A percentile compares a stretch with the other conserved stretches of the same genome.
These are phyloP conservation scores for Drosophila mayri DNA, from an alignment of 1,140 invertebrate species.

Conservation along the genomic window DNA sequence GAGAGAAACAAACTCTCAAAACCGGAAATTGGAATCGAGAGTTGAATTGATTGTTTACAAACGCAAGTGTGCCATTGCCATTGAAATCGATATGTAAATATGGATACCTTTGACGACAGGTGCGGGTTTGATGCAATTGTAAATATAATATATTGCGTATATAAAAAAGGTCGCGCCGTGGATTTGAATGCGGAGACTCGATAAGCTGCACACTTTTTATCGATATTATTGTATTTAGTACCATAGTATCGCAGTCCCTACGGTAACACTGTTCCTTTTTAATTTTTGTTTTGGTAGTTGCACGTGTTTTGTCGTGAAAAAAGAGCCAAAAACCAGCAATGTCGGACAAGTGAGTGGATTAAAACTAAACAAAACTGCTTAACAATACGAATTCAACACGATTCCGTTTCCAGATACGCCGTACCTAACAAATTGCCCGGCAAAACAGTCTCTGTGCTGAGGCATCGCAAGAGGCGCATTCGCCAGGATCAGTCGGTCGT, in stretches of 20 bases:
- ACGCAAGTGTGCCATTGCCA: background rate
- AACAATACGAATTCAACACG: background rate
- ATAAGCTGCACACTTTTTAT: no score
- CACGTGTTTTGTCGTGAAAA: slow-evolving; percentile 61
- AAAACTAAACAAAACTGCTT: background rate
- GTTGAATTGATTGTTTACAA: slow-evolving; percentile 18
- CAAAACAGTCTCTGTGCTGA: slow-evolving; percentile 81
- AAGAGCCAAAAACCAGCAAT: slow-evolving; percentile 47
- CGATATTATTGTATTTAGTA: no score
- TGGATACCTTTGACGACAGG: background rate
- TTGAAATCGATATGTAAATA: background rate
- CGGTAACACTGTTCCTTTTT: slow-evolving; percentile 15
- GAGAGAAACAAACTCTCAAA: slow-evolving; percentile 20
- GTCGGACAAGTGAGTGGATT: slow-evolving; percentile 72
- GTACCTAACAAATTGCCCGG: slow-evolving; percentile 84
- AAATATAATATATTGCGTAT: no score
- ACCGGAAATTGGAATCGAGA: slow-evolving; percentile 10
- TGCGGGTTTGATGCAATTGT: no score
- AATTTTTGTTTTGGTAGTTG: slow-evolving; percentile 70
- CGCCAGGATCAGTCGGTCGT: slow-evolving; percentile 72
- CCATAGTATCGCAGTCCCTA: background rate
- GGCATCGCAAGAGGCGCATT: slow-evolving; percentile 80
- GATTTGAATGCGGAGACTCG: background rate
- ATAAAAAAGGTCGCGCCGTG: background rate
- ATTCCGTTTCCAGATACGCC: slow-evolving; percentile 63